Base-by-base conservation (phyloP, 2,113 vertebrate genomes). In the Pionites leucogaster region DNA sequence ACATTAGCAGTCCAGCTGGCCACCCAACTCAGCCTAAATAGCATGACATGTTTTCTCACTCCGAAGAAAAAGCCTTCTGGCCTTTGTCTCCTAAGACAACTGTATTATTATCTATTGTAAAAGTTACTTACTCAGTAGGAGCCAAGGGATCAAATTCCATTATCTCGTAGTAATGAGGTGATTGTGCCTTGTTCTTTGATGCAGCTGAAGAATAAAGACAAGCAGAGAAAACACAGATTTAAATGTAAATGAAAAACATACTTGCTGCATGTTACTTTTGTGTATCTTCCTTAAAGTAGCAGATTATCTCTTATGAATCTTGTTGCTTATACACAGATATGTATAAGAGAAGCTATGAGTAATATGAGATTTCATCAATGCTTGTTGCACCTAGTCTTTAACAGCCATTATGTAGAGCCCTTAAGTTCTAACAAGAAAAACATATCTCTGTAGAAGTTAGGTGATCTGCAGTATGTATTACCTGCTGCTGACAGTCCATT, bases 111-210 rank as follows among this genome's bases (percentile, higher is more conserved):
- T 41, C 16, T 72, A 33, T 44, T 78, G 88, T 33, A 85, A 72
- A 82, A 96, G 82, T 91, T 78, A 98, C 98, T 98, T 97, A 98
- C 98, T 98, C 98, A 78, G 97, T 93, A 55, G 95, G 97, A 88
- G 97, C 98, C 82, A 98, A 97, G 42, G 98, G 98, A 96, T 98
- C 98, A 82, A 98, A 98, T 81, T 98, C 98, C 97, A 98, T 98
- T 77, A 98, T 90, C 31, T 98, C 97, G 0, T 98, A 98, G 95
- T 98, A 98, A 96, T 95, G 96, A 96, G 96, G 63, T 83, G 95
- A 75, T 27, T 95, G 96, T 31, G 86, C 86, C 83, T 93, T 96
- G 71, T 50, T 97, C 92, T 98, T 97, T 68, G 96, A 80, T 55
- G 57, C 8, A 39, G 92, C 97, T 98, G 86, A 79, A 93, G 59